Evolutionary conservation across 2,113 vertebrate genomes (phyloP).

Genomic region (Ochotona princeps): DNA sequence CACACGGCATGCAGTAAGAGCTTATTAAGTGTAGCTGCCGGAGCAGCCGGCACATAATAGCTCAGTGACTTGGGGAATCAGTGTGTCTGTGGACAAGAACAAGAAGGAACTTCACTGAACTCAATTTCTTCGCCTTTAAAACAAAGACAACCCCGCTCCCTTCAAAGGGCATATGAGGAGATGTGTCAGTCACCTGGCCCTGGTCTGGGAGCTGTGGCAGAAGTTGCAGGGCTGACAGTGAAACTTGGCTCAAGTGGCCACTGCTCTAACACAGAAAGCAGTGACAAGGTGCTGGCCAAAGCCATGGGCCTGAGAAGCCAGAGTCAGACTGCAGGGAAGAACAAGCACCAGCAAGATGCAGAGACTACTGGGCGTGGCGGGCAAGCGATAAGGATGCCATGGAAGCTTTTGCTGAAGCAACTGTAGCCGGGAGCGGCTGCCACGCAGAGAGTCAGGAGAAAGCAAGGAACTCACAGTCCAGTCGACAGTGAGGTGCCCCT

Average conservation of each 20-base stretch:
- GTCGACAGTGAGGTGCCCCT: background rate
- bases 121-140: background rate
- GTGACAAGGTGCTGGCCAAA: rapidly evolving
- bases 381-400: background rate
- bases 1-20: rapidly evolving
- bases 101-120: background rate
- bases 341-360: background rate
- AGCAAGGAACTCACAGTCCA: background rate
- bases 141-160: background rate
- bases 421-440: too few relatives aligned
- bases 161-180: background rate
- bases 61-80: background rate
- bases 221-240: background rate
- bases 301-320: background rate
- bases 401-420: background rate
- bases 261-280: background rate
- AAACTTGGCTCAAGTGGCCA: background rate
- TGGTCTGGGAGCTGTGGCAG: background rate
- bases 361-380: background rate
- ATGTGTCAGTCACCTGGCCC: background rate
- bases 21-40: background rate
- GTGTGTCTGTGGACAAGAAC: background rate
- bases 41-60: background rate
- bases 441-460: background rate
- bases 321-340: background rate